These are phyloP conservation scores for Irena cyanogastra DNA, from an alignment of 2,113 vertebrate species.

Conservation along the genomic window DNA sequence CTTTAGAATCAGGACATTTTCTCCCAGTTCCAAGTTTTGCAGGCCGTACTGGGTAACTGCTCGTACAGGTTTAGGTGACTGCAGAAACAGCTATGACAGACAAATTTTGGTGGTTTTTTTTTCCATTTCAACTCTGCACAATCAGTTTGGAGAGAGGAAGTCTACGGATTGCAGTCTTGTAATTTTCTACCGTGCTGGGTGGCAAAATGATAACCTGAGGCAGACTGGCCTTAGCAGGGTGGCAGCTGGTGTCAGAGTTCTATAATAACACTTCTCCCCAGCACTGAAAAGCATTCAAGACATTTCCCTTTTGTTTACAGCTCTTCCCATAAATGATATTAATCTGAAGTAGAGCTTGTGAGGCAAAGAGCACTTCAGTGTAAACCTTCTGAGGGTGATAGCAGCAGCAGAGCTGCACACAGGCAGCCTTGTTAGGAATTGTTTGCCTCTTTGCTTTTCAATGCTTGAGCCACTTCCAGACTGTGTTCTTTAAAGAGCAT, in stretches of 20 bases:
- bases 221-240: constrained; percentile 2
- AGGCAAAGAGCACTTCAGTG: constrained; percentile 55
- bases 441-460: constrained; percentile 48
- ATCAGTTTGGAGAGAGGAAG: not conserved
- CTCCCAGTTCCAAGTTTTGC: not conserved
- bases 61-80: not conserved
- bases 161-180: not conserved
- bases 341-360: constrained; percentile 45
- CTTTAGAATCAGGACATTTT: not conserved
- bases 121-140: not conserved
- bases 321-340: constrained; percentile 62
- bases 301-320: constrained; percentile 64
- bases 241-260: constrained; percentile 54
- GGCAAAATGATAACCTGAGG: constrained; percentile 8
- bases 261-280: constrained; percentile 35
- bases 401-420: constrained; percentile 4
- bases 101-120: not conserved
- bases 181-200: not conserved
- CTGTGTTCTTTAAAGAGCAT: constrained; percentile 41
- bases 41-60: not conserved
- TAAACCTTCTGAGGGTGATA: constrained; percentile 61
- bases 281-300: constrained; percentile 20
- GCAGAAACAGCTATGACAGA: not conserved
- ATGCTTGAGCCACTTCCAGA: constrained; percentile 51
- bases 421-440: constrained; percentile 79